Percentiles rank a stretch among this genome's conserved stretches.
These are phyloP conservation scores for Phymorhynchus buccinoides DNA, from an alignment of 1,140 invertebrate species.

Conservation along the genomic window DNA sequence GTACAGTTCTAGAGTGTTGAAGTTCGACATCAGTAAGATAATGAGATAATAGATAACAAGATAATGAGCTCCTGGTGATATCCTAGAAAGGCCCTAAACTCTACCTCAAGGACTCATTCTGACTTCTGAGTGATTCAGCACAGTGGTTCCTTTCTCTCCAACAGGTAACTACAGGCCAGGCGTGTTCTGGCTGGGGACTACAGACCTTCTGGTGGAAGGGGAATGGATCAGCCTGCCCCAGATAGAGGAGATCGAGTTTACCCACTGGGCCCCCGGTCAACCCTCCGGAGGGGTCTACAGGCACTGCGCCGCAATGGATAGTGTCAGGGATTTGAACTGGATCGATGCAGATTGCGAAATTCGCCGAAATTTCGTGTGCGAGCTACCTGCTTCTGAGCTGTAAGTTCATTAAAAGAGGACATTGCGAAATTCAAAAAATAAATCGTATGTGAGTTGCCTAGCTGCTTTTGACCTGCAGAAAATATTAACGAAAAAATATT, in stretches of 20 bases:
- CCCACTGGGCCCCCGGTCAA: slow-evolving; percentile 45
- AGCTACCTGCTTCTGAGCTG: slow-evolving; percentile 3
- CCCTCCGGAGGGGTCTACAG: slow-evolving; percentile 42
- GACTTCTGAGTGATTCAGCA: too few species aligned
- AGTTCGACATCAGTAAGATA: slow-evolving; percentile 34
- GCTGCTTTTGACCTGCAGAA: too few species aligned
- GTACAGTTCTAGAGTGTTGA: slow-evolving; percentile 52
- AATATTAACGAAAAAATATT: too few species aligned
- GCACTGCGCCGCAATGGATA: slow-evolving; percentile 46
- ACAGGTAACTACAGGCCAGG: slow-evolving; percentile 42
- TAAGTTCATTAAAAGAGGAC: too few species aligned
- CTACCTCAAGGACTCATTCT: too few species aligned
- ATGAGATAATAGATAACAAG: too few species aligned
- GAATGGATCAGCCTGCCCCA: slow-evolving; percentile 47
- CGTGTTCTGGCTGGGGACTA: slow-evolving; percentile 46
- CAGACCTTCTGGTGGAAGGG: slow-evolving; percentile 45
- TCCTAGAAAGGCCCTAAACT: slow-evolving; percentile 48
- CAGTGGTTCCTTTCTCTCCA: too few species aligned
- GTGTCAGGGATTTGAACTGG: slow-evolving; percentile 38
- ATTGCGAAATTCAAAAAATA: too few species aligned
- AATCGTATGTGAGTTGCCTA: too few species aligned
- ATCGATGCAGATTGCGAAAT: slow-evolving; percentile 48
- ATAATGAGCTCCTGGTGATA: slow-evolving; percentile 50
- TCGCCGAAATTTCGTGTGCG: slow-evolving; percentile 47
- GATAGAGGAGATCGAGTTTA: slow-evolving; percentile 29